Base-by-base conservation (phyloP, 2,113 vertebrate genomes). In the Colossoma macropomum region DNA sequence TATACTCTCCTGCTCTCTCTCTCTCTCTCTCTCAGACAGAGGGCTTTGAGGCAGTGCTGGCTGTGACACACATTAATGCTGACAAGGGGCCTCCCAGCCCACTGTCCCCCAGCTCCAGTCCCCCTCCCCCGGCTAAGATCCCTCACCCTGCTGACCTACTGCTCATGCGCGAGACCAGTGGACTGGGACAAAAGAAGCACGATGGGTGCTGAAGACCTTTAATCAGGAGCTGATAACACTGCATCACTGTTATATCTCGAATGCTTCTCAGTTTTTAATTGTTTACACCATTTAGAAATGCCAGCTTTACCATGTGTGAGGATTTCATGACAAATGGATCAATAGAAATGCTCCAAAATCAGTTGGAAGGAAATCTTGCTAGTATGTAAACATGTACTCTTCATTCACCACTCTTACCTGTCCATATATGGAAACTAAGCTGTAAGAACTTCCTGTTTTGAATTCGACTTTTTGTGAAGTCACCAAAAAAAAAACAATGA, bases 11-110 rank as follows among this genome's bases (percentile, higher is more conserved):
- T 19, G 72, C 71, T 59, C 28, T 82, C 76, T 48, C 60, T 75
- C 30, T 62, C 52, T 65, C 76, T 66, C 45, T 59, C 56, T 63
- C 25, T 85, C 60, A 60, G 13, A 65, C 68, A 75, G 79, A 82
- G 38, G 75, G 60, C 54, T 34, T 5, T 77, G 19, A 77, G 77
- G 81, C 71, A 52, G 76, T 1, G 68, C 77, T 66, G 41, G 38
- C 84, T 75, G 74, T 91, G 89, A 92, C 88, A 88, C 83, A 89
- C 88, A 92, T 92, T 91, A 89, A 83, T 86, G 89, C 86, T 91
- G 92, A 94, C 92, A 90, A 86, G 83, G 89, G 86, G 86, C 87
- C 89, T 91, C 90, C 88, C 25, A 41, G 45, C 60, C 48, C 73
- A 83, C 82, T 89, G 59, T 72, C 84, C 81, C 83, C 83, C 75